Evolutionary conservation across 2,888 invertebrate species (phyloP).

Genomic region (Hoplodrina ambigua): DNA sequence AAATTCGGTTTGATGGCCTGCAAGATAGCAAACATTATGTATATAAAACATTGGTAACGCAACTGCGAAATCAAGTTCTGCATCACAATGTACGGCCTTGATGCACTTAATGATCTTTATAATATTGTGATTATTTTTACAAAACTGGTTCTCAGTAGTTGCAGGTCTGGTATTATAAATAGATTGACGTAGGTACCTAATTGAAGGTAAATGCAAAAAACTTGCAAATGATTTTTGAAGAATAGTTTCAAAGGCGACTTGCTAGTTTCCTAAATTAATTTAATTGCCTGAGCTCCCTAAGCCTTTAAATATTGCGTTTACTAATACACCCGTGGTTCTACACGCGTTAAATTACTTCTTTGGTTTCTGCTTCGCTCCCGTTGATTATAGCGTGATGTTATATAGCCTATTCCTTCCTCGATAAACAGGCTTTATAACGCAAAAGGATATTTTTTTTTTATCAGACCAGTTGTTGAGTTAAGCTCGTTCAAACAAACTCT

Average conservation of each 20-base stretch:
- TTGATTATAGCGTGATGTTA: too few species aligned
- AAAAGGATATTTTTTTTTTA: too few species aligned
- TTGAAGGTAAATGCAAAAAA: slow-evolving; percentile 9
- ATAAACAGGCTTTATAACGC: too few species aligned
- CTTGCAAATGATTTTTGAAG: slow-evolving; percentile 9
- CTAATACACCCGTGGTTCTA: too few species aligned
- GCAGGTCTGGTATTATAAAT: slow-evolving; percentile 2
- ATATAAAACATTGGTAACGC: slow-evolving; percentile 14
- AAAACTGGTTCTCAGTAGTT: slow-evolving; percentile 15
- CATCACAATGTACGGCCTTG: slow-evolving; percentile 29
- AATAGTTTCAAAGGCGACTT: background rate
- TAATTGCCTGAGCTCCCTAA: too few species aligned
- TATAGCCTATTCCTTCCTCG: too few species aligned
- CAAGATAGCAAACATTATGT: slow-evolving; percentile 15
- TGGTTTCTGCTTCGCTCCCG: too few species aligned
- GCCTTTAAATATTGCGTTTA: too few species aligned
- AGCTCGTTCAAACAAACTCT: too few species aligned
- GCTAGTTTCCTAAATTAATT: slow-evolving; percentile 8
- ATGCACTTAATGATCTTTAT: slow-evolving; percentile 17
- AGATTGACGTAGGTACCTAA: background rate
- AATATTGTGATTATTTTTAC: slow-evolving; percentile 6
- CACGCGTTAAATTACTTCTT: too few species aligned
- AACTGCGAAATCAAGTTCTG: slow-evolving; percentile 22
- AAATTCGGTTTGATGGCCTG: slow-evolving; percentile 11
- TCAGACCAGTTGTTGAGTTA: too few species aligned